A percentile compares a stretch with the other conserved stretches of the same genome.
Evolutionary conservation across 35 echinoderm and acorn worm species (phyloP).

Genomic region (Anneissia japonica): DNA sequence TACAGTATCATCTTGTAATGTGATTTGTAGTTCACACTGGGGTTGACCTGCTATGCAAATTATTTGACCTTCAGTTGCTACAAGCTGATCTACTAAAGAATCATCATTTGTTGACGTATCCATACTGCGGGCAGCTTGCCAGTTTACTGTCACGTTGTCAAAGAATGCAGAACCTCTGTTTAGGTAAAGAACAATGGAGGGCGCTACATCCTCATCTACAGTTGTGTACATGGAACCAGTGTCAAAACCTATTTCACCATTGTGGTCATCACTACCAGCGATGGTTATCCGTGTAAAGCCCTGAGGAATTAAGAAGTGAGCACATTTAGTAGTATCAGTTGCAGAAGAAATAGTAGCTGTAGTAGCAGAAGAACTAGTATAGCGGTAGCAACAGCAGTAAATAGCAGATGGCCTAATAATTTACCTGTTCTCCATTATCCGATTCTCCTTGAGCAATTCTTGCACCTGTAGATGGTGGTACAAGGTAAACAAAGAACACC

Average conservation of each 20-base stretch:
- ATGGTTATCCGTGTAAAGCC: slow-evolving; percentile 68
- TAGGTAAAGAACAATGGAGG: slow-evolving; percentile 41
- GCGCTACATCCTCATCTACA: slow-evolving; percentile 58
- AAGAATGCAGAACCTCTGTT: slow-evolving; percentile 87
- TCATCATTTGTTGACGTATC: slow-evolving; percentile 28
- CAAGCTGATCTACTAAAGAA: slow-evolving; percentile 47
- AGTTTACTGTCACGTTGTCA: slow-evolving; percentile 82
- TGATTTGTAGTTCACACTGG: slow-evolving; percentile 61
- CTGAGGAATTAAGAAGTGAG: slow-evolving; percentile 25
- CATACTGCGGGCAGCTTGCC: slow-evolving; percentile 65
- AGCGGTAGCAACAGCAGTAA: neutral
- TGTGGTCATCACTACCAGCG: slow-evolving; percentile 82
- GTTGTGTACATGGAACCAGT: slow-evolving; percentile 41
- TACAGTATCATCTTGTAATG: slow-evolving; percentile 68
- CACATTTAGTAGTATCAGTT: neutral
- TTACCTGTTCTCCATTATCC: slow-evolving; percentile 56
- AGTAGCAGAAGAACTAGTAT: no score
- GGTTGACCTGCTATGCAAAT: slow-evolving; percentile 40
- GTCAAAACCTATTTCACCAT: slow-evolving; percentile 77
- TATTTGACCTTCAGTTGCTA: slow-evolving; percentile 35
- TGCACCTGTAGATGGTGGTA: slow-evolving; percentile 42
- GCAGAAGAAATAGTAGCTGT: neutral
- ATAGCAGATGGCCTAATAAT: neutral
- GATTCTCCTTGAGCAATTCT: slow-evolving; percentile 45
- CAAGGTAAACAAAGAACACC: slow-evolving; percentile 79